phyloP scores from a whole-genome alignment of 2,797 vertebrate species.

The Pangasius djambal region DNA sequence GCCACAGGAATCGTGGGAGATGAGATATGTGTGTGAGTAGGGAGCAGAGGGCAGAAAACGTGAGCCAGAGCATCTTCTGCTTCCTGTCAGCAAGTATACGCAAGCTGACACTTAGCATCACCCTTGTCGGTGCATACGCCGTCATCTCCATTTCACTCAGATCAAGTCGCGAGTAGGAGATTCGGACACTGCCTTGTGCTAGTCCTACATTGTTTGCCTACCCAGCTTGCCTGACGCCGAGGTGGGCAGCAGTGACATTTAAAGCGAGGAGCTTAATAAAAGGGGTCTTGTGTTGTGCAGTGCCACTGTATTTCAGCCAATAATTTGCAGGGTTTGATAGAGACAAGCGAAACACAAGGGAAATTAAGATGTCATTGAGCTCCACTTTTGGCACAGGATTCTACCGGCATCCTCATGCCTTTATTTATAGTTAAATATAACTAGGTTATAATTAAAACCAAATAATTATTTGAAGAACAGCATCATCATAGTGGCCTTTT shows the following conservation, averaged over 20 bases:
- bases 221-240: conserved; percentile 34
- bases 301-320: conserved; percentile 40
- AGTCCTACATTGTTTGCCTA: conserved; percentile 41
- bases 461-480: conserved; percentile 11
- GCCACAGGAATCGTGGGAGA: background rate
- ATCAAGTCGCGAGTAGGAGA: conserved; percentile 28
- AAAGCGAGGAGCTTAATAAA: conserved; percentile 61
- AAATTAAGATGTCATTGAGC: conserved; percentile 57
- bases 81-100: conserved; percentile 36
- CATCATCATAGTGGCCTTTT: conserved; percentile 2
- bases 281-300: conserved; percentile 35
- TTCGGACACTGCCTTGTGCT: conserved; percentile 18
- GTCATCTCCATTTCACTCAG: conserved; percentile 40
- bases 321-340: conserved; percentile 39
- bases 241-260: conserved; percentile 61
- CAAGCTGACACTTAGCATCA: conserved; percentile 31
- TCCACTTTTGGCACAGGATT: conserved; percentile 4
- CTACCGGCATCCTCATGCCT: conserved; percentile 6
- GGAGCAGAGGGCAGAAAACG: conserved; percentile 20
- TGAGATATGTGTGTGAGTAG: background rate
- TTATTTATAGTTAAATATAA: conserved; percentile 22
- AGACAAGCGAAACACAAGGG: conserved; percentile 46
- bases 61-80: conserved; percentile 10
- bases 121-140: conserved; percentile 16
- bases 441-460: background rate